Percentiles rank a stretch among this genome's conserved stretches.
phyloP scores from a whole-genome alignment of 2,888 invertebrate species.

The Cepaea hortensis region DNA sequence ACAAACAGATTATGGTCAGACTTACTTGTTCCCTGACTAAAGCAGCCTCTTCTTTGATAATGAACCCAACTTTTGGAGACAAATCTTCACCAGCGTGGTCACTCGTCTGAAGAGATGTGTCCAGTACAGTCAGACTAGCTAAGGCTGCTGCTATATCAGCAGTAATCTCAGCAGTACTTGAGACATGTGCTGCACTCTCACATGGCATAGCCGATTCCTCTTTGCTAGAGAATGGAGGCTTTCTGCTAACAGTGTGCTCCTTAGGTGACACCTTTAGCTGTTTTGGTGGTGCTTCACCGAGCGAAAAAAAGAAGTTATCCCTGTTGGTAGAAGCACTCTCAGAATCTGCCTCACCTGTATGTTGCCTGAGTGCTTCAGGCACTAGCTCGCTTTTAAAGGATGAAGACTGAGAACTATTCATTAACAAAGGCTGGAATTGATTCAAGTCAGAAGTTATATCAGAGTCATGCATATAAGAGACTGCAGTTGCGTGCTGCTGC shows the following conservation, averaged over 20 bases:
- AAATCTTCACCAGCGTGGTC: conserved; percentile 7
- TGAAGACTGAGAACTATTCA: not conserved
- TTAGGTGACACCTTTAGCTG: conserved; percentile 83
- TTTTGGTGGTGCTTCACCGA: conserved; percentile 83
- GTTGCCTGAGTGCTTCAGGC: not conserved
- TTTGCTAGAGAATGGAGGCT: not conserved
- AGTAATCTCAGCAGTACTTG: not conserved
- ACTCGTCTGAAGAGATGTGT: conserved; percentile 5
- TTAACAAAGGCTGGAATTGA: not conserved
- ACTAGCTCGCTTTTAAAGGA: conserved; percentile 24
- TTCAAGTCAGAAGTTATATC: conserved; percentile 35
- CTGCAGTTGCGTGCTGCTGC: conserved; percentile 26
- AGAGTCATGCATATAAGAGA: conserved; percentile 41
- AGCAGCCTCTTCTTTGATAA: conserved; percentile 83
- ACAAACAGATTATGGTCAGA: not conserved
- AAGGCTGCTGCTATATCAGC: conserved; percentile 18
- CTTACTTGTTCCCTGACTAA: conserved; percentile 53
- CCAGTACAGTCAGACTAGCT: conserved; percentile 32
- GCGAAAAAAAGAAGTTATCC: conserved; percentile 90
- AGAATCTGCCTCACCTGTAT: not conserved
- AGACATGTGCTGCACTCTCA: not conserved
- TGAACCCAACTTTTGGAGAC: conserved; percentile 74
- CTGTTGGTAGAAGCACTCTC: not conserved
- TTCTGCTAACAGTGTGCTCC: not conserved
- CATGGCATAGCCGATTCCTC: not conserved